Conservation (phyloP, 2,888 invertebrate genomes). For the Cataglyphis cursor region DNA sequence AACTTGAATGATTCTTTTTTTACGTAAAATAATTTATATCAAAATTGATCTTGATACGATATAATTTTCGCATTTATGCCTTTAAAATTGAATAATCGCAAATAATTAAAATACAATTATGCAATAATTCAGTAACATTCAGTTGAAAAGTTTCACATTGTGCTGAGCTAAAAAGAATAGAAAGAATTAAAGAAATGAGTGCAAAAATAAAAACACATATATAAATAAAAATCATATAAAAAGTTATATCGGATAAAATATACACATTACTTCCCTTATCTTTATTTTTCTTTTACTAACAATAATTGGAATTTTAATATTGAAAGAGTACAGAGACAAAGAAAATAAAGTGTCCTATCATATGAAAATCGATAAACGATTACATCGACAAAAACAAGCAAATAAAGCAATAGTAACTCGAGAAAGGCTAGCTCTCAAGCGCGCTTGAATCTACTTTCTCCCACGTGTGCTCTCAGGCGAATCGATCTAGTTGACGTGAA, state of each 20-base stretch:
- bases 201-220: too few relatives aligned
- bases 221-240: too few relatives aligned
- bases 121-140: neutral
- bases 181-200: neutral
- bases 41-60: neutral
- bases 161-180: neutral
- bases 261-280: neutral
- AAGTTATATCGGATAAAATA: too few relatives aligned
- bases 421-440: neutral
- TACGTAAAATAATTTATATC: neutral
- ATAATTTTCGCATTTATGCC: neutral
- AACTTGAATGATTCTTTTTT: constrained; percentile 2
- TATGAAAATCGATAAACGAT: neutral
- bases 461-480: constrained; percentile 29
- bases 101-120: constrained; percentile 1
- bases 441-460: constrained; percentile 16
- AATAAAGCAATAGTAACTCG: constrained; percentile 14
- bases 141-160: neutral
- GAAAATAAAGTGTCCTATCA: neutral
- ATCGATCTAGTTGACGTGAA: constrained; percentile 31
- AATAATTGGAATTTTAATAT: neutral
- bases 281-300: neutral
- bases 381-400: neutral
- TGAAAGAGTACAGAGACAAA: neutral
- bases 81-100: neutral